phyloP scores from a whole-genome alignment of 2,797 vertebrate genomes.

The Chelon auratus region DNA sequence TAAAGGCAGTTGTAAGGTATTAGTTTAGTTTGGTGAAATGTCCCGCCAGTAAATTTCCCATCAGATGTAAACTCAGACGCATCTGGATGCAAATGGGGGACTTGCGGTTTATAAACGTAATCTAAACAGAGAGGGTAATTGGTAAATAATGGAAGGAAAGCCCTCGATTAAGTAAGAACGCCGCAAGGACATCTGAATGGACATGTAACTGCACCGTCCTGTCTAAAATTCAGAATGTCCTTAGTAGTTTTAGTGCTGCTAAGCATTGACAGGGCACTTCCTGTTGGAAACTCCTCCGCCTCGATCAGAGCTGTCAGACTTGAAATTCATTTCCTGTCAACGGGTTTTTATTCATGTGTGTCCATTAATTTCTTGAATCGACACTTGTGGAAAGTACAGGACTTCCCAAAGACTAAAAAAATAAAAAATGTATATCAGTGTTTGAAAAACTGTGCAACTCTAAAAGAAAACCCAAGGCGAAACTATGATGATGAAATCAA shows the following conservation, averaged over 20 bases:
- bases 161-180: constrained; percentile 55
- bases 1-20: neutral
- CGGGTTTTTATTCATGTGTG: neutral
- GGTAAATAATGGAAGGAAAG: constrained; percentile 32
- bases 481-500: neutral
- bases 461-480: neutral
- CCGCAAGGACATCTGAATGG: neutral
- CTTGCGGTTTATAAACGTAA: neutral
- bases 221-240: constrained; percentile 58
- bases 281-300: constrained; percentile 70
- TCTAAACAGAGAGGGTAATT: too few relatives aligned
- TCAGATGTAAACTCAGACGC: neutral
- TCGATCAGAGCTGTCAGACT: constrained; percentile 9
- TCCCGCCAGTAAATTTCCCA: neutral
- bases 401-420: neutral
- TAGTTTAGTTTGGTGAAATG: neutral
- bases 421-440: neutral
- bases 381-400: constrained; percentile 23
- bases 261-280: constrained; percentile 49
- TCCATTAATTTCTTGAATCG: neutral
- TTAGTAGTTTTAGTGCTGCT: constrained; percentile 17
- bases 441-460: neutral
- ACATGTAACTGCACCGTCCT: constrained; percentile 10
- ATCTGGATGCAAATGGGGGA: neutral
- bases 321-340: constrained; percentile 24